A percentile compares a stretch with the other conserved stretches of the same genome.
Evolutionary conservation across 2,113 vertebrate species (phyloP).

Genomic region (Burhinus oedicnemus): DNA sequence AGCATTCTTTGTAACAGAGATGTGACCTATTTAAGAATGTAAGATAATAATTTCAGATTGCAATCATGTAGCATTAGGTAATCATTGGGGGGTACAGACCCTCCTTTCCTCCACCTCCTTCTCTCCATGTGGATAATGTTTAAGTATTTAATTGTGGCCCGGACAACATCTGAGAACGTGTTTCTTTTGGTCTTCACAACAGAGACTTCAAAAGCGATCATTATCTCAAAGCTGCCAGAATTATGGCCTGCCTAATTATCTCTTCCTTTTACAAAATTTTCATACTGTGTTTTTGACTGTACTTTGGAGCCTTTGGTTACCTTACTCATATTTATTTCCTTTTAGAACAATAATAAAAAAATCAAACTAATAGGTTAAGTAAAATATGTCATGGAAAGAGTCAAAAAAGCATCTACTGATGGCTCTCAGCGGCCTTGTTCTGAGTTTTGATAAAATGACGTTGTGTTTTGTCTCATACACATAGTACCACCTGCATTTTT

Average conservation of each 20-base stretch:
- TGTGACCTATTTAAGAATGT: constrained; percentile 21
- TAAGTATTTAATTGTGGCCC: neutral
- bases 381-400: neutral
- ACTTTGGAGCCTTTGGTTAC: neutral
- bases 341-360: neutral
- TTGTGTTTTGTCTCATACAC: neutral
- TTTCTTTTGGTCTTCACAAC: neutral
- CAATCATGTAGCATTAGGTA: neutral
- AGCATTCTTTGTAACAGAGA: neutral
- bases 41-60: neutral
- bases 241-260: neutral
- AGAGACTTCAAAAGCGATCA: neutral
- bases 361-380: neutral
- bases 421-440: neutral
- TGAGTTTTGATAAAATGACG: neutral
- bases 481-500: neutral
- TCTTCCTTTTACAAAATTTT: neutral
- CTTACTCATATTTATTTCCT: neutral
- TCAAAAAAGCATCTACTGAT: neutral
- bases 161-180: neutral
- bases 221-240: neutral
- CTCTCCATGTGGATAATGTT: neutral
- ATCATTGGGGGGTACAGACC: neutral
- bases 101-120: neutral
- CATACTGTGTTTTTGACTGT: neutral